Evolutionary conservation across 2,888 invertebrate genomes (phyloP), one percentile per base, ranked within the genome.

Genomic region (Disparrhopalites patrizii): DNA sequence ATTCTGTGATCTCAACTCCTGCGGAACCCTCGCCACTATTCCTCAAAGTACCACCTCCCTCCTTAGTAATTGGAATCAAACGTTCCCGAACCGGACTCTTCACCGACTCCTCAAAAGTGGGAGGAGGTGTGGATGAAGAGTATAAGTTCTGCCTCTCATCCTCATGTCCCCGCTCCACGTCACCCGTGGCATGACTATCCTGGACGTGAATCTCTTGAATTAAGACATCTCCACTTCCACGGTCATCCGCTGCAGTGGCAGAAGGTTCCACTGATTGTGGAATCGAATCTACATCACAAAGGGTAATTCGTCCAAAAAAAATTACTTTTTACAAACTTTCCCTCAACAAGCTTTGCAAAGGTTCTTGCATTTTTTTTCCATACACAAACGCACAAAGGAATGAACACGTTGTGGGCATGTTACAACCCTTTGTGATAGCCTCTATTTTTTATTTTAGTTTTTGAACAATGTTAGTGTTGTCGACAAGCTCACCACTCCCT

Each of bases 231-330:
- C 56, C 64, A 36, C 36, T n/a, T 23, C 10, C 18, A 25, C 50
- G 31, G 36, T 33, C 36, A 56, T 64, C 64, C 56, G 64, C 18
- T 30, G 15, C 33, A 10, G 64, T 56, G 56, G 56, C 64, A 56
- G 64, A 50, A 33, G 64, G 27, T n/a, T n/a, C n/a, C n/a, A n/a
- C n/a, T n/a, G n/a, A n/a, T 3, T 38, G 54, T 57, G 64, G 64
- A 64, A 64, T 64, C 56, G 56, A 40, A 64, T 64, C 64, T 64
- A 64, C 43, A 47, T 30, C 52, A 52, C 27, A 43, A 64, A 64
- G 23, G 61, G 23, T n/a, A n/a, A n/a, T n/a, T n/a, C n/a, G n/a
- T n/a, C n/a, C n/a, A n/a, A n/a, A n/a, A n/a, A n/a, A n/a, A n/a
- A n/a, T n/a, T n/a, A n/a, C n/a, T n/a, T n/a, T n/a, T n/a, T n/a